phyloP scores from a whole-genome alignment of 2,113 vertebrate species.

The Bolborhynchus lineola region DNA sequence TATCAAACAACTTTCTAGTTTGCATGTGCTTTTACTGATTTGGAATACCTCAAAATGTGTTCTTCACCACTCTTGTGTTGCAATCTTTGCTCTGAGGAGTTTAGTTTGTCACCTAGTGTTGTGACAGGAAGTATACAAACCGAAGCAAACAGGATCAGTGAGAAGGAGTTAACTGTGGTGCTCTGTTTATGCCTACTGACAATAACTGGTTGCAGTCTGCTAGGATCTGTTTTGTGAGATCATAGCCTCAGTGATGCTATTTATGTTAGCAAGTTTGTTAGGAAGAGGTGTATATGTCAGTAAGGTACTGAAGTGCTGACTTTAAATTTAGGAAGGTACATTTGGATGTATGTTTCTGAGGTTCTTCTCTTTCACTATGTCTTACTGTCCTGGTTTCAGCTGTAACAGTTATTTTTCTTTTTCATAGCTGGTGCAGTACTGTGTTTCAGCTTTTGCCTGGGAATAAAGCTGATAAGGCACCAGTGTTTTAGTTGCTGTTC shows the following conservation, averaged over 20 bases:
- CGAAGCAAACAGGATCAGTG: neutral
- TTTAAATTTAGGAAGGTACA: neutral
- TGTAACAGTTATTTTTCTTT: neutral
- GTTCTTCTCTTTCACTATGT: neutral
- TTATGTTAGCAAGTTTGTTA: neutral
- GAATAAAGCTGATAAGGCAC: neutral
- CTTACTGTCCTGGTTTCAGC: neutral
- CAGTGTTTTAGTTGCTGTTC: neutral
- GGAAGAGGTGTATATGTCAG: neutral
- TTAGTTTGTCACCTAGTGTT: neutral
- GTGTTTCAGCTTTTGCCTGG: neutral
- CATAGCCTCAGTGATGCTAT: neutral
- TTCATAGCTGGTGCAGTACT: neutral
- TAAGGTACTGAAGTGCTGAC: neutral
- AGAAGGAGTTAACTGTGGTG: neutral
- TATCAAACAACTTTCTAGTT: neutral
- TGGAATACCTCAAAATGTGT: neutral
- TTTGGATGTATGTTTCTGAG: neutral
- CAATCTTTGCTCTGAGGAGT: neutral
- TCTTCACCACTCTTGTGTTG: neutral
- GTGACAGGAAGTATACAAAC: neutral
- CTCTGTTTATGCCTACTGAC: neutral
- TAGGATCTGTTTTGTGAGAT: neutral
- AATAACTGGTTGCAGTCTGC: neutral
- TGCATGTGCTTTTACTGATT: neutral